phyloP scores from a whole-genome alignment of 2,888 invertebrate genomes.

The Idaea straminata region DNA sequence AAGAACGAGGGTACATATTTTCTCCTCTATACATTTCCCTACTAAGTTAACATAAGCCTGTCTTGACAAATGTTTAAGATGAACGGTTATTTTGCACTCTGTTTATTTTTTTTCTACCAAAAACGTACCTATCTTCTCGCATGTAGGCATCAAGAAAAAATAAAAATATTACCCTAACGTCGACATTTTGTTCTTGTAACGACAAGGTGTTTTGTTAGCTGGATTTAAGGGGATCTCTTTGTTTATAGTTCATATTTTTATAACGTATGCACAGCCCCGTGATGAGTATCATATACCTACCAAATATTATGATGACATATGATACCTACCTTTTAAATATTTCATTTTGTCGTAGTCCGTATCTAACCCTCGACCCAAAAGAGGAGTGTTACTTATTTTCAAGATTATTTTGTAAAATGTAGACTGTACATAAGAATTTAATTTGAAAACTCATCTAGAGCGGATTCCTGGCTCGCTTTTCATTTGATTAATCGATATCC shows the following conservation, averaged over 20 bases:
- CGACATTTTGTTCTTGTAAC: conserved; percentile 41
- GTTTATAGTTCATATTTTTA: background rate
- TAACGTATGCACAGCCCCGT: background rate
- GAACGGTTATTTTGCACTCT: conserved; percentile 74
- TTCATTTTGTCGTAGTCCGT: background rate
- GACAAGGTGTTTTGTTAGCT: conserved; percentile 44
- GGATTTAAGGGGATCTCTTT: conserved; percentile 18
- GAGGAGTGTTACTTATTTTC: too few species aligned
- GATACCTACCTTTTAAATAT: too few species aligned
- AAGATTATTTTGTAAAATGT: too few species aligned
- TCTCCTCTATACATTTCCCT: conserved; percentile 59
- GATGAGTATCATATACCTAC: background rate
- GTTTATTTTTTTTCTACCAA: conserved; percentile 65
- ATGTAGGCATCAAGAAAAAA: conserved; percentile 47
- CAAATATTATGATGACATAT: background rate
- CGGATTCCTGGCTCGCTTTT: conserved; percentile 6
- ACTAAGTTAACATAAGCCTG: conserved; percentile 73
- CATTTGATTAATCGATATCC: conserved; percentile 67
- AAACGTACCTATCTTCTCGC: conserved; percentile 41
- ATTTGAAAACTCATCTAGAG: conserved; percentile 1
- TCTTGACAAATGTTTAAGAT: conserved; percentile 77
- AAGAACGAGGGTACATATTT: conserved; percentile 54
- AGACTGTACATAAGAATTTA: background rate
- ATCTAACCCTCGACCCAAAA: background rate
- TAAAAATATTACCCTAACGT: conserved; percentile 45